Base-by-base conservation (phyloP, 2,797 vertebrate genomes). In the Natrix natrix region DNA sequence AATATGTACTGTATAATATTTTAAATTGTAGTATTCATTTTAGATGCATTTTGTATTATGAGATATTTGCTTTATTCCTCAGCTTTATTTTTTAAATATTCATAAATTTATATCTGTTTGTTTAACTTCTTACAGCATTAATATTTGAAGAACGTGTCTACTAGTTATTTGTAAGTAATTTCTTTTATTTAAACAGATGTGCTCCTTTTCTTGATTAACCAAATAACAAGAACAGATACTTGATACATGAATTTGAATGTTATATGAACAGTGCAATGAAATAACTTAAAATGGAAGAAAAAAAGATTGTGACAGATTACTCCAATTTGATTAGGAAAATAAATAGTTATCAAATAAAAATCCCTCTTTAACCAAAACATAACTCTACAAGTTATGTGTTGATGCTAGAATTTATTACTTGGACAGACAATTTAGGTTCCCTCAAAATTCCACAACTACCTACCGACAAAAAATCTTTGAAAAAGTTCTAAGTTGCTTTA, bases 191-290 rank as follows among this genome's bases (percentile, higher is more conserved):
- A 86, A 74, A 57, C 11, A 60, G 69, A 60, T 86, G 26, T 48
- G 37, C 5, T 92, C 32, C 86, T 61, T 90, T 61, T 10, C n/a
- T 63, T 37, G n/a, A n/a, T 28, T 90, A 52, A 10, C 63, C 66
- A 90, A 90, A 48, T 26, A 90, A 86, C 26, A 61, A 54, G 0
- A 90, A 86, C 32, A 28, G n/a, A 61, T 61, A 55, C 60, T 14
- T 61, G 61, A 86, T 57, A 28, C 20, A 90, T 86, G 32, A 55
- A 92, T 56, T 8, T 92, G 59, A 92, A 86, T 54, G 66, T 90
- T 92, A 88, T n/a, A n/a, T 66, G 56, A 87, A 93, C 54, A 87
- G 57, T 48, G 52, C n/a, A 92, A 16, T 63, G 78, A 13, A 54
- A 17, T 28, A 88, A 69, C 28, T 88, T 66, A 86, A 63, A 86